These are phyloP conservation scores for Galaxias olidus DNA, from an alignment of 2,797 vertebrate species.

Conservation along the genomic window DNA sequence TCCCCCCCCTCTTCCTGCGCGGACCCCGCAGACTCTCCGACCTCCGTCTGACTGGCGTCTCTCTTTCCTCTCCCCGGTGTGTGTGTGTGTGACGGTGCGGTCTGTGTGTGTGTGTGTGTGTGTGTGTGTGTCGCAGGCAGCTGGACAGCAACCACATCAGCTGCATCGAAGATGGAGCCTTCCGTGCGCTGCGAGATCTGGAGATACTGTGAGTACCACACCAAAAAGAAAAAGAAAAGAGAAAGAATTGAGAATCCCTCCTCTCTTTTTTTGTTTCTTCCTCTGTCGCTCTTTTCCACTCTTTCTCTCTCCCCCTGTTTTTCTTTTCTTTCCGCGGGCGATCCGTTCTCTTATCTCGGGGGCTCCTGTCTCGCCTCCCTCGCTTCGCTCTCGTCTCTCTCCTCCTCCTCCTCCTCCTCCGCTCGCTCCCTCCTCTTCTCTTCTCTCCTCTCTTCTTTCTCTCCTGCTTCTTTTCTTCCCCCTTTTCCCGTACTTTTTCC, in stretches of 20 bases:
- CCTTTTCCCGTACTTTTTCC: conserved; percentile 14
- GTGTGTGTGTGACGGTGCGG: conserved; percentile 35
- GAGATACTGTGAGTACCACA: conserved; percentile 95
- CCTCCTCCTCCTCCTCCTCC: conserved; percentile 30
- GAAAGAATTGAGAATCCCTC: conserved; percentile 18
- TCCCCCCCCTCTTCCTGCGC: conserved; percentile 22
- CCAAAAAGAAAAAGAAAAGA: too few species aligned
- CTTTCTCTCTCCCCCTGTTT: conserved; percentile 31
- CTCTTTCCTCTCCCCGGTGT: conserved; percentile 73
- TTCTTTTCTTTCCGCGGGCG: conserved; percentile 21
- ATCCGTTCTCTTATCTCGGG: conserved; percentile 27
- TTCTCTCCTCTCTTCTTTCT: conserved; percentile 22
- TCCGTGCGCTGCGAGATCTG: conserved; percentile 97
- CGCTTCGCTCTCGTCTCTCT: conserved; percentile 20
- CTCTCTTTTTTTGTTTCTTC: conserved; percentile 29
- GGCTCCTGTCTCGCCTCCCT: conserved; percentile 26
- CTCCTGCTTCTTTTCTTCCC: conserved; percentile 13
- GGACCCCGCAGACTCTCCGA: conserved; percentile 54
- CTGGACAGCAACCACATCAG: conserved; percentile 99
- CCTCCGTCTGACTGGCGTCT: conserved; percentile 72
- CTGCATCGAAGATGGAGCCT: conserved; percentile 99
- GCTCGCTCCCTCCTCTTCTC: conserved; percentile 14
- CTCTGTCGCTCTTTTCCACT: conserved; percentile 37
- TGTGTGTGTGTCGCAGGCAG: conserved; percentile 83
- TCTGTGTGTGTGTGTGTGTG: conserved; percentile 40